phyloP scores from a whole-genome alignment of 2,888 invertebrate genomes.

The Epinotia brunnichana region DNA sequence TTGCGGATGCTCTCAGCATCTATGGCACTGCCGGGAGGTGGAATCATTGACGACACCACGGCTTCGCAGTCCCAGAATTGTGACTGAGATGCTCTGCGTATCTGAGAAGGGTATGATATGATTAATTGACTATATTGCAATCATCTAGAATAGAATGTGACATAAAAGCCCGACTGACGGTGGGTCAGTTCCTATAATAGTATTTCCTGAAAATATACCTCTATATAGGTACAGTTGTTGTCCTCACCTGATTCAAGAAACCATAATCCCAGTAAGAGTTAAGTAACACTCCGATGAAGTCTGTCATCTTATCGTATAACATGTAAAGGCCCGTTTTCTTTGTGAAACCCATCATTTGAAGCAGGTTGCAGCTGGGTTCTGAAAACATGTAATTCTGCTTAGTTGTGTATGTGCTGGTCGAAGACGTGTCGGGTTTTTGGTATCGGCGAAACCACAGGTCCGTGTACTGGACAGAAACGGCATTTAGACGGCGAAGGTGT shows the following conservation, averaged over 20 bases:
- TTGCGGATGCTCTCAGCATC: constrained; percentile 54
- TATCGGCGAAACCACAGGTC: too few relatives aligned
- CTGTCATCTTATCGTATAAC: constrained; percentile 71
- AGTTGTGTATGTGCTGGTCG: not conserved
- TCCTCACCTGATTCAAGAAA: constrained; percentile 76
- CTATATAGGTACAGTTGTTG: not conserved
- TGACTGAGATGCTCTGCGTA: constrained; percentile 67
- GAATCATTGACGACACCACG: constrained; percentile 61
- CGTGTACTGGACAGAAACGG: too few relatives aligned
- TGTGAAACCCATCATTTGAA: constrained; percentile 76
- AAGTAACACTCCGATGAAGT: constrained; percentile 69
- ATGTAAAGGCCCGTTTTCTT: constrained; percentile 68
- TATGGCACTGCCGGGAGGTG: constrained; percentile 65
- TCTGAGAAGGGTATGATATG: constrained; percentile 51
- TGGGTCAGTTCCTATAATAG: not conserved
- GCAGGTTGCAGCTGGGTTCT: constrained; percentile 68
- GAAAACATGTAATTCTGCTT: constrained; percentile 44
- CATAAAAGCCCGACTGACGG: not conserved
- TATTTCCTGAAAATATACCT: not conserved
- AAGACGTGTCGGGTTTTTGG: too few relatives aligned
- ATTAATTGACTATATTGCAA: not conserved
- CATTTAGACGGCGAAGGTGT: too few relatives aligned
- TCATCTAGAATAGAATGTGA: not conserved
- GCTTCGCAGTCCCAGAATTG: constrained; percentile 79
- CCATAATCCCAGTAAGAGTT: constrained; percentile 79